Conservation (phyloP, 2,888 invertebrate genomes). For the Clepsis dumicolana region DNA sequence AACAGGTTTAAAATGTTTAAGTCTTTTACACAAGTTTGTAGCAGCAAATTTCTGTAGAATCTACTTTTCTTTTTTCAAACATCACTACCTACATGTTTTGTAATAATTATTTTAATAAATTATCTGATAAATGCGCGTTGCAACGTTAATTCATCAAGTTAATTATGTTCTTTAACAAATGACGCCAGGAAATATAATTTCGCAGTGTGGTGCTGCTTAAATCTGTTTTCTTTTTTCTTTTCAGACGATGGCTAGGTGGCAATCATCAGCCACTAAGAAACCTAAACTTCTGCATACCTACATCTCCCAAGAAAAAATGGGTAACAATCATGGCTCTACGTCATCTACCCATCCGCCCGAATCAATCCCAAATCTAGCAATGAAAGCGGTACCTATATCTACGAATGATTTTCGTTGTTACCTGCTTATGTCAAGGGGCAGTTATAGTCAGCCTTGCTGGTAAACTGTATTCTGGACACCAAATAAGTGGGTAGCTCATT, state of each 20-base stretch:
- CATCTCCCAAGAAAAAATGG: background rate
- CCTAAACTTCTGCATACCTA: background rate
- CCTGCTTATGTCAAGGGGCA: background rate
- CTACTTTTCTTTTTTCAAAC: too few relatives aligned
- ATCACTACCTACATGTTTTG: too few relatives aligned
- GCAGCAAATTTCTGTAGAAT: too few relatives aligned
- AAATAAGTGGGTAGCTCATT: background rate
- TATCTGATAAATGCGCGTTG: too few relatives aligned
- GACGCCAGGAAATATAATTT: too few relatives aligned
- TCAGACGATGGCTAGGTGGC: slow-evolving; percentile 1
- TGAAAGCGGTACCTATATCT: background rate
- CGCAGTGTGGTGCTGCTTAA: background rate
- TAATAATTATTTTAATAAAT: too few relatives aligned
- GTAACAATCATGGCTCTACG: background rate
- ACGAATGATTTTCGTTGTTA: background rate
- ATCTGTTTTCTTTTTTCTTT: background rate
- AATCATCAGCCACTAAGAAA: background rate
- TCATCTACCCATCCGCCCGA: background rate
- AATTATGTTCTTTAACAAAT: too few relatives aligned
- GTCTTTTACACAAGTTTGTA: too few relatives aligned
- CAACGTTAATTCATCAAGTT: too few relatives aligned
- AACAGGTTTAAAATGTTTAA: too few relatives aligned
- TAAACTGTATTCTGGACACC: background rate
- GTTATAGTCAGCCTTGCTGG: background rate
- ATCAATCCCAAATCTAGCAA: background rate